Evolutionary conservation across 2,113 vertebrate species (phyloP).

Genomic region (Cricetomys ansorgei): DNA sequence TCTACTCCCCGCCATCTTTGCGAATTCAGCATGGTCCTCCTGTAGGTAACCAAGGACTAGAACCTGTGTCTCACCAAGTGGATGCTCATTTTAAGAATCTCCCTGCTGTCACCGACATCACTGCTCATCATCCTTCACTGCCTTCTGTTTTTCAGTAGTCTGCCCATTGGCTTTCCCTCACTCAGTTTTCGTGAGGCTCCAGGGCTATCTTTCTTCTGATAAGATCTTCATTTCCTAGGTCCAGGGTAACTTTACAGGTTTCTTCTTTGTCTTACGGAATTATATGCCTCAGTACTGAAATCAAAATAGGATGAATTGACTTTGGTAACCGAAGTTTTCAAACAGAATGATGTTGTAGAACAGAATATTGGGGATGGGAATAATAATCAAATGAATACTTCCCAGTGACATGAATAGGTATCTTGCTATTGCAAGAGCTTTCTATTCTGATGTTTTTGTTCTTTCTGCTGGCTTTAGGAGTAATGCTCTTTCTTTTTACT

Average conservation of each 20-base stretch:
- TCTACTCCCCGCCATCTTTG: not conserved
- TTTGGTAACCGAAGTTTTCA: not conserved
- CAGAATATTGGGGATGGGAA: not conserved
- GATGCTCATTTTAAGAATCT: not conserved
- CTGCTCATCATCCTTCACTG: not conserved
- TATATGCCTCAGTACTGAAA: not conserved
- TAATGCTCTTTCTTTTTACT: conserved; percentile 13
- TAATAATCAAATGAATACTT: not conserved
- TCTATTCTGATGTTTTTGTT: not conserved
- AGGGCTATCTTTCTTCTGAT: not conserved
- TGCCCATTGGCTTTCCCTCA: not conserved
- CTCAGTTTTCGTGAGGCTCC: not conserved
- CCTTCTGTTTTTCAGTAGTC: not conserved
- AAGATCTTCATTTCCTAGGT: not conserved
- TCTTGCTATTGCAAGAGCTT: not conserved
- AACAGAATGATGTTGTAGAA: not conserved
- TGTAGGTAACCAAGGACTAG: accelerated
- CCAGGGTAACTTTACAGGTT: not conserved
- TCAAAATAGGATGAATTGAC: not conserved
- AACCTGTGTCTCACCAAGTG: not conserved
- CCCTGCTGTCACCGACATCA: not conserved
- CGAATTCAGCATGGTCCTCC: accelerated
- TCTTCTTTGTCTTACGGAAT: not conserved
- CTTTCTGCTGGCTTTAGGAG: not conserved
- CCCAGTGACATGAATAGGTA: not conserved